Evolutionary conservation across 2,113 vertebrate species (phyloP).

Genomic region (Pollimyrus isidori): DNA sequence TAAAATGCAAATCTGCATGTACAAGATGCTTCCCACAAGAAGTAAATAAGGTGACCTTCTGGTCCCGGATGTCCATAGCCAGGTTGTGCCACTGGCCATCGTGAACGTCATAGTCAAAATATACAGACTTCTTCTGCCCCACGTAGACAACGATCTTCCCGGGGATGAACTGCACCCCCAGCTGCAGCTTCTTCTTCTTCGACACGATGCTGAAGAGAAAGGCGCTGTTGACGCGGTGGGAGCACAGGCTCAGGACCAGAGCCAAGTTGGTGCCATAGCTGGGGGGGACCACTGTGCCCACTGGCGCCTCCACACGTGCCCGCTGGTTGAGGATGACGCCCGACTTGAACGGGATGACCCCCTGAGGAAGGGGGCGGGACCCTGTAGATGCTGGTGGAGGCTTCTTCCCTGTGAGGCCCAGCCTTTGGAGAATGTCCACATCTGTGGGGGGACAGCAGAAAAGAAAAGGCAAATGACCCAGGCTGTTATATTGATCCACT

Average conservation of each 20-base stretch:
- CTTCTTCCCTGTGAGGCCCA: constrained; percentile 76
- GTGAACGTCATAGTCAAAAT: constrained; percentile 84
- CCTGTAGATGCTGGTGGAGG: constrained; percentile 41
- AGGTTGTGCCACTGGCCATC: constrained; percentile 89
- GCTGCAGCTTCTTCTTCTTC: constrained; percentile 78
- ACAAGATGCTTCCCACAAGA: constrained; percentile 76
- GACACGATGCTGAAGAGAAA: constrained; percentile 81
- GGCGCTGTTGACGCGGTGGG: constrained; percentile 85
- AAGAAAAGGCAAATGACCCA: neutral
- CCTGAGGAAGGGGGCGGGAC: constrained; percentile 53
- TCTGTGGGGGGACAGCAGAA: constrained; percentile 56
- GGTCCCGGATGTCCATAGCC: constrained; percentile 72
- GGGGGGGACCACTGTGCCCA: constrained; percentile 62
- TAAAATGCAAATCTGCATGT: constrained; percentile 68
- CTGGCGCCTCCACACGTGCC: constrained; percentile 70
- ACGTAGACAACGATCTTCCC: constrained; percentile 73
- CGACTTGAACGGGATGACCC: constrained; percentile 80
- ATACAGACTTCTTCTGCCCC: constrained; percentile 74
- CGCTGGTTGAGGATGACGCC: constrained; percentile 86
- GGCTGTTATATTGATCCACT: neutral
- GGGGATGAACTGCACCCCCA: constrained; percentile 81
- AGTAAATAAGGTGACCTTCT: constrained; percentile 73
- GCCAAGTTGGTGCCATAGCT: constrained; percentile 66
- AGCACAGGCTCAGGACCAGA: constrained; percentile 80
- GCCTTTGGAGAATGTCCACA: constrained; percentile 85